Percentiles rank a stretch among this genome's conserved stretches.
phyloP scores from a whole-genome alignment of 2,888 invertebrate genomes.

The Rhodophaea formosa region DNA sequence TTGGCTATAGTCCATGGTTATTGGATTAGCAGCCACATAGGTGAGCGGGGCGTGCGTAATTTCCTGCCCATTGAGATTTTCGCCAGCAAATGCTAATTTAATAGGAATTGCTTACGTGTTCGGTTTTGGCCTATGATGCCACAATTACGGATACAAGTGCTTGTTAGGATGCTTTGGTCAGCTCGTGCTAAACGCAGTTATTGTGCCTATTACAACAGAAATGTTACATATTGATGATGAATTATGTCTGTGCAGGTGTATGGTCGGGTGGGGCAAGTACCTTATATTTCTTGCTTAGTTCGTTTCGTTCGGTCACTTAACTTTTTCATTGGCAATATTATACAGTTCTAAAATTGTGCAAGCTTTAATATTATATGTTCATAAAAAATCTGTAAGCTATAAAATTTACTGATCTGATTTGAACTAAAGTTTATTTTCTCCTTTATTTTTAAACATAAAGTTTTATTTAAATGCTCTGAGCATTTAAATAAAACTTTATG shows the following conservation, averaged over 20 bases:
- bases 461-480: too few species aligned
- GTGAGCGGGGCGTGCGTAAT: not conserved
- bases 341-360: too few species aligned
- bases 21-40: not conserved
- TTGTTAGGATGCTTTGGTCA: not conserved
- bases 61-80: slow-evolving; percentile 1
- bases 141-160: not conserved
- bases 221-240: not conserved
- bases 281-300: too few species aligned
- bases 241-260: not conserved
- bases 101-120: not conserved
- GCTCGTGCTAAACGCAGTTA: not conserved
- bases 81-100: slow-evolving; percentile 6
- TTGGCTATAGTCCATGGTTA: not conserved
- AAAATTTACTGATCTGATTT: too few species aligned
- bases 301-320: too few species aligned
- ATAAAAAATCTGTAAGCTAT: too few species aligned
- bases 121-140: not conserved
- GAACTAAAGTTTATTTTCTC: too few species aligned
- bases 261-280: too few species aligned
- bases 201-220: not conserved
- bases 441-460: too few species aligned
- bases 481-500: too few species aligned
- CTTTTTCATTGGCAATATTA: too few species aligned
- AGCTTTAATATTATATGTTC: too few species aligned